Evolutionary conservation across 30 jellyfish, hydroid and myxozoan genomes (phyloP).

Genomic region (Hydractinia symbiolongicarpus): DNA sequence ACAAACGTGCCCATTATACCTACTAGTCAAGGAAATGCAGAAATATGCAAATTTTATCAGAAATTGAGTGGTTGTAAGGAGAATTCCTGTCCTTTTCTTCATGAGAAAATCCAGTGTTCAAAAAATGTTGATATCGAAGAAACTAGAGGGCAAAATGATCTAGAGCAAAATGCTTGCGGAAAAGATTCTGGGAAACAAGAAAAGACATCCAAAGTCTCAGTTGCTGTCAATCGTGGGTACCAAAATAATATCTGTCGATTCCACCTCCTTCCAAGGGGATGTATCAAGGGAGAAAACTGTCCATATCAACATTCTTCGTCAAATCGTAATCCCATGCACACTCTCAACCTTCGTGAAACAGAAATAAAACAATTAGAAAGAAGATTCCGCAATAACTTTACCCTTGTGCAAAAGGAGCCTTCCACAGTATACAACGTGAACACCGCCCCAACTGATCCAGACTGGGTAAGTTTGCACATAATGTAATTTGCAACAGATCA

Average conservation of each 20-base stretch:
- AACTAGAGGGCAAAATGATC: neutral
- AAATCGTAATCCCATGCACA: neutral
- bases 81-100: too few relatives aligned
- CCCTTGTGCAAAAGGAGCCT: neutral
- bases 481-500: too few relatives aligned
- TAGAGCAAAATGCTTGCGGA: neutral
- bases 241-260: too few relatives aligned
- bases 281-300: neutral
- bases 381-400: conserved; percentile 7
- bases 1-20: too few relatives aligned
- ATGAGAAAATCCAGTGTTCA: too few relatives aligned
- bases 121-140: too few relatives aligned
- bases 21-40: too few relatives aligned
- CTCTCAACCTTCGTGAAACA: neutral
- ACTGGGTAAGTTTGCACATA: conserved; percentile 15
- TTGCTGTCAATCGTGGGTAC: too few relatives aligned
- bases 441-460: conserved; percentile 23
- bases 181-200: too few relatives aligned
- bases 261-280: neutral
- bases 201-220: too few relatives aligned
- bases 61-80: too few relatives aligned
- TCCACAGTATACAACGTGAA: neutral
- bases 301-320: conserved; percentile 3
- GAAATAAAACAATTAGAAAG: conserved; percentile 16
- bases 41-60: too few relatives aligned